Evolutionary conservation across 1,140 invertebrate genomes (phyloP).

Genomic region (Leptonema lineaticorne): DNA sequence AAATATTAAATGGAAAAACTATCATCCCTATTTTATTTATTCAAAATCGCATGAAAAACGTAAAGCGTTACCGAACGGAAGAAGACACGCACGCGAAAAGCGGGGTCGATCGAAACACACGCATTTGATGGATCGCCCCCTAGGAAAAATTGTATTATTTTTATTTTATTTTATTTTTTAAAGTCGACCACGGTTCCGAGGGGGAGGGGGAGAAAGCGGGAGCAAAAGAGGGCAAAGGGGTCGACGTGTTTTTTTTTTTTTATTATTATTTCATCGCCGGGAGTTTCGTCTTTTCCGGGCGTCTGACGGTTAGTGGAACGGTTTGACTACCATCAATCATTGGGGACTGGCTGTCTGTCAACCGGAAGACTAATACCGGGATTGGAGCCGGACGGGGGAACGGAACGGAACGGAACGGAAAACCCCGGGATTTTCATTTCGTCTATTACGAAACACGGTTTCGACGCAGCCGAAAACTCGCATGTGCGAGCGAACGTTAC

Average conservation of each 20-base stretch:
- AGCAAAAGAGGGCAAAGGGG: no score
- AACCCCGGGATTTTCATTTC: constrained; percentile 1
- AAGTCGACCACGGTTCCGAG: constrained; percentile 7
- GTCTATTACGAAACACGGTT: no score
- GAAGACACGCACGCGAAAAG: not conserved
- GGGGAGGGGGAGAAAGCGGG: no score
- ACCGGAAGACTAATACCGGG: constrained; percentile 5
- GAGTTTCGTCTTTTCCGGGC: not conserved
- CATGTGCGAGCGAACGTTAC: not conserved
- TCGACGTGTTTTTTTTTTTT: no score
- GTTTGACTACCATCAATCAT: constrained; percentile 9
- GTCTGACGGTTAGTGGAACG: not conserved
- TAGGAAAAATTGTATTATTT: constrained; percentile 19
- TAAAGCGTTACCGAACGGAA: no score
- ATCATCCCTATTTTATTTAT: no score
- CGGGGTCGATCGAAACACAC: not conserved
- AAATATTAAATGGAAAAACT: no score
- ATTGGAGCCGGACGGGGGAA: not conserved
- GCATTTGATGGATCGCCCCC: constrained; percentile 3
- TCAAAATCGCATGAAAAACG: no score
- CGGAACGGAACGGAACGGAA: not conserved
- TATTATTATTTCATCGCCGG: not conserved
- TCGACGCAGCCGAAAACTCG: not conserved
- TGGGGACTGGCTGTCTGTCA: constrained; percentile 7
- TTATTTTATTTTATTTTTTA: no score